Evolutionary conservation across 2,797 vertebrate species (phyloP).

Genomic region (Hyperoplus lanceolatus): DNA sequence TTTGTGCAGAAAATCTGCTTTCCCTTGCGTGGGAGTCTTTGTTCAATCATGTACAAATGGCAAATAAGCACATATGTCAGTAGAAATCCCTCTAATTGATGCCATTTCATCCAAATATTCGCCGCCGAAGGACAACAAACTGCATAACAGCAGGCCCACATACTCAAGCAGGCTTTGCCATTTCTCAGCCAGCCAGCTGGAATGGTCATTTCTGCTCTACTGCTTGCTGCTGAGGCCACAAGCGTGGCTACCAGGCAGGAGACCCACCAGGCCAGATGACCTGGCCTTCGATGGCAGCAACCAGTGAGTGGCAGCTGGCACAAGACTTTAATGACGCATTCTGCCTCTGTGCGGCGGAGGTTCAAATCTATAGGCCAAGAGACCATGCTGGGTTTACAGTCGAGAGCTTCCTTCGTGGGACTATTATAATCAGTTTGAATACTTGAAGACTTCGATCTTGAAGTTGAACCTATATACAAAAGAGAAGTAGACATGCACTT

Average conservation of each 20-base stretch:
- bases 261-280: constrained; percentile 57
- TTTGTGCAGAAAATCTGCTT: constrained; percentile 37
- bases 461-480: neutral
- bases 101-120: constrained; percentile 72
- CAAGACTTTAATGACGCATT: constrained; percentile 40
- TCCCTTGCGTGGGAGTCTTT: constrained; percentile 61
- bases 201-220: constrained; percentile 74
- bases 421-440: too few species aligned
- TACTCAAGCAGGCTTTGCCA: constrained; percentile 62
- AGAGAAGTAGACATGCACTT: neutral
- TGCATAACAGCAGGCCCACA: constrained; percentile 59
- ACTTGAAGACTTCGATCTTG: neutral
- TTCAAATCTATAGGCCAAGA: constrained; percentile 31
- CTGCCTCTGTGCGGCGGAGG: constrained; percentile 11
- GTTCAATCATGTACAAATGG: constrained; percentile 71
- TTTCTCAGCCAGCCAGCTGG: constrained; percentile 73
- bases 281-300: constrained; percentile 40
- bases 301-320: constrained; percentile 36
- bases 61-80: constrained; percentile 73
- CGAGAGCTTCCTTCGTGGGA: neutral
- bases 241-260: constrained; percentile 48
- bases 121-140: constrained; percentile 57
- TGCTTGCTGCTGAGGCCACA: constrained; percentile 56
- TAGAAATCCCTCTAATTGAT: constrained; percentile 72
- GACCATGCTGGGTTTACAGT: neutral